phyloP scores from a whole-genome alignment of 1,140 invertebrate genomes.

The Lasioglossum albipes region DNA sequence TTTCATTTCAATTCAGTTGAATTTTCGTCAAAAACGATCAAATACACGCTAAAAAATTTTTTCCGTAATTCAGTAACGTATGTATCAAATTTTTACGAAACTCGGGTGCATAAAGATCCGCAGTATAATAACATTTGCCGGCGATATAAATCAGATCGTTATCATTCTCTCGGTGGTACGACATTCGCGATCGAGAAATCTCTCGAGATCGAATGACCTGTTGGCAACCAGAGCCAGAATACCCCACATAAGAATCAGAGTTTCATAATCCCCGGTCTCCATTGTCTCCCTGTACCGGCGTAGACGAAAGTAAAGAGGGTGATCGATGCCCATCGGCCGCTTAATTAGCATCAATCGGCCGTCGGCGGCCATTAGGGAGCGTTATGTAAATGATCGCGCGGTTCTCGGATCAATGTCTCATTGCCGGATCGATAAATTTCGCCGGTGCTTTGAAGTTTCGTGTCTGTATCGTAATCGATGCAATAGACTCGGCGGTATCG shows the following conservation, averaged over 20 bases:
- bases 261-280: conserved; percentile 11
- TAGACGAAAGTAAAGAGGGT: not conserved
- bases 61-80: no score
- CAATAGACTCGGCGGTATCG: conserved; percentile 19
- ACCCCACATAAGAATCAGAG: not conserved
- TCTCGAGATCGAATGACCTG: no score
- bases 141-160: no score
- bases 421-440: conserved; percentile 40
- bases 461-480: conserved; percentile 47
- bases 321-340: conserved; percentile 34
- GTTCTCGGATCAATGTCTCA: conserved; percentile 33
- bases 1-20: no score
- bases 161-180: no score
- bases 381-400: conserved; percentile 37
- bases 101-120: no score
- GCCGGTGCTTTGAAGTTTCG: conserved; percentile 33
- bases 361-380: not conserved
- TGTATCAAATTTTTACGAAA: no score
- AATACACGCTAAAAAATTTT: no score
- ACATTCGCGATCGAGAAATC: no score
- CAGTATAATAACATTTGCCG: no score
- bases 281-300: conserved; percentile 22
- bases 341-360: conserved; percentile 41
- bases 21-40: no score
- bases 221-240: not conserved